These are phyloP conservation scores for Umimayanthus chanpuru DNA, from an alignment of 92 coral and sea anemone species.

Conservation along the genomic window DNA sequence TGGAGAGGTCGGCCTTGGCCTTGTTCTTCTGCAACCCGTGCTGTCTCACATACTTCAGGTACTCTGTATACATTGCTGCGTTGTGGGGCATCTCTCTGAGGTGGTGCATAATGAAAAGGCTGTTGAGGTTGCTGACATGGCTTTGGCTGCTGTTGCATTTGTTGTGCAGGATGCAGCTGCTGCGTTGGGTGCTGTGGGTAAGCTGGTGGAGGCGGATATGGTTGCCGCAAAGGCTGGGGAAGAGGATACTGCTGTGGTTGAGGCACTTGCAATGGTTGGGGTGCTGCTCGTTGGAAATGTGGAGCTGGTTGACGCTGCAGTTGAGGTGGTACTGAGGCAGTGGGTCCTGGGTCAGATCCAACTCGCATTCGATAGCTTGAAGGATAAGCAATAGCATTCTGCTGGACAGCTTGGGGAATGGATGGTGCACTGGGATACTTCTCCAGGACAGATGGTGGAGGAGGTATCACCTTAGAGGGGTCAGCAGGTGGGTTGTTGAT, in stretches of 20 bases:
- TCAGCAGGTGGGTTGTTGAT: slow-evolving; percentile 41
- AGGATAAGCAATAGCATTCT: slow-evolving; percentile 43
- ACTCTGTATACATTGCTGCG: slow-evolving; percentile 85
- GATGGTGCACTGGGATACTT: slow-evolving; percentile 47
- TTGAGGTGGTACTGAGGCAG: slow-evolving; percentile 14
- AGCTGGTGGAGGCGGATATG: slow-evolving; percentile 3
- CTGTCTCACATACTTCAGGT: slow-evolving; percentile 53
- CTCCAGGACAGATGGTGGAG: slow-evolving; percentile 37
- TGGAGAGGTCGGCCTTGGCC: slow-evolving; percentile 7
- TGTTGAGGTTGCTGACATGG: slow-evolving; percentile 16
- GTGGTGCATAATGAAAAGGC: slow-evolving; percentile 63
- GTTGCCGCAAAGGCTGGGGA: slow-evolving; percentile 14
- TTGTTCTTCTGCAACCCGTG: slow-evolving; percentile 11
- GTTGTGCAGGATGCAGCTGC: slow-evolving; percentile 6
- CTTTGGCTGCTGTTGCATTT: slow-evolving; percentile 10
- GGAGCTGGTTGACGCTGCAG: slow-evolving; percentile 32
- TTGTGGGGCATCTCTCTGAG: slow-evolving; percentile 62
- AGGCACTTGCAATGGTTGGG: slow-evolving; percentile 54
- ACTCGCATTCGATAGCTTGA: slow-evolving; percentile 34
- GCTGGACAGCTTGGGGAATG: slow-evolving; percentile 41
- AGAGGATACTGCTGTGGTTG: slow-evolving; percentile 36
- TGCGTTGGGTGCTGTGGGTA: slow-evolving; percentile 7
- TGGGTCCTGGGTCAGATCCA: slow-evolving; percentile 36
- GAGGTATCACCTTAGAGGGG: slow-evolving; percentile 41
- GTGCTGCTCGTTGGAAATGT: slow-evolving; percentile 59